These are phyloP conservation scores for Gouania willdenowi DNA, from an alignment of 2,797 vertebrate species.

Conservation along the genomic window DNA sequence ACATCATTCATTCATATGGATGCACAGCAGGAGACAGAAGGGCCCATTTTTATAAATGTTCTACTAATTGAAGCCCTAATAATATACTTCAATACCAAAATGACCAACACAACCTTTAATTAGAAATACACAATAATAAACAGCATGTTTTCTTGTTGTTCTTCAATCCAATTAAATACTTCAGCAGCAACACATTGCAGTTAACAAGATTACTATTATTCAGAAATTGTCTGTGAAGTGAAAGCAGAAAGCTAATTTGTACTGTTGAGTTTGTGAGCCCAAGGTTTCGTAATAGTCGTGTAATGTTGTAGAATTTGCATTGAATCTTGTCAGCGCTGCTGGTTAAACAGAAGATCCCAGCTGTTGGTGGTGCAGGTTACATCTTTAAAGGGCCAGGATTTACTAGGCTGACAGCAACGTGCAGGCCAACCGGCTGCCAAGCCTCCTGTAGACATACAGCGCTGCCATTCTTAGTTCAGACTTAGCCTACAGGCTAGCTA, in stretches of 20 bases:
- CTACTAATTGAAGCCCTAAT: too few relatives aligned
- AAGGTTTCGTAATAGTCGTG: slow-evolving; percentile 47
- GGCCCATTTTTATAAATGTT: too few relatives aligned
- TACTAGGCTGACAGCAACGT: slow-evolving; percentile 29
- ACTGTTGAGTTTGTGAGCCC: slow-evolving; percentile 24
- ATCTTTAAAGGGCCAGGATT: slow-evolving; percentile 21
- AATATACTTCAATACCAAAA: background rate
- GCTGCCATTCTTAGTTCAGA: slow-evolving; percentile 20
- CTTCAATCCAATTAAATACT: slow-evolving; percentile 31
- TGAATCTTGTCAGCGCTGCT: slow-evolving; percentile 43
- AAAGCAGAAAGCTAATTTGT: slow-evolving; percentile 38
- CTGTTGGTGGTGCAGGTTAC: slow-evolving; percentile 13
- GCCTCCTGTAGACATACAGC: slow-evolving; percentile 24
- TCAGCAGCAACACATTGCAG: slow-evolving; percentile 19
- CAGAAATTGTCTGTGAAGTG: slow-evolving; percentile 20
- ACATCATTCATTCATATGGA: too few relatives aligned
- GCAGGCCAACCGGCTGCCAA: slow-evolving; percentile 30
- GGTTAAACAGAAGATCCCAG: slow-evolving; percentile 23
- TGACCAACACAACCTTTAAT: background rate
- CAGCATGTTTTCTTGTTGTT: slow-evolving; percentile 3
- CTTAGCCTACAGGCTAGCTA: slow-evolving; percentile 26
- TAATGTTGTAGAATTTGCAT: slow-evolving; percentile 52
- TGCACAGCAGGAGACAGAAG: too few relatives aligned
- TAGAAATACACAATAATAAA: slow-evolving; percentile 6
- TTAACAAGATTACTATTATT: slow-evolving; percentile 46